Evolutionary conservation across 1,140 invertebrate species (phyloP), one percentile per base, ranked within the genome.

Genomic region (Thaumatotibia leucotreta): DNA sequence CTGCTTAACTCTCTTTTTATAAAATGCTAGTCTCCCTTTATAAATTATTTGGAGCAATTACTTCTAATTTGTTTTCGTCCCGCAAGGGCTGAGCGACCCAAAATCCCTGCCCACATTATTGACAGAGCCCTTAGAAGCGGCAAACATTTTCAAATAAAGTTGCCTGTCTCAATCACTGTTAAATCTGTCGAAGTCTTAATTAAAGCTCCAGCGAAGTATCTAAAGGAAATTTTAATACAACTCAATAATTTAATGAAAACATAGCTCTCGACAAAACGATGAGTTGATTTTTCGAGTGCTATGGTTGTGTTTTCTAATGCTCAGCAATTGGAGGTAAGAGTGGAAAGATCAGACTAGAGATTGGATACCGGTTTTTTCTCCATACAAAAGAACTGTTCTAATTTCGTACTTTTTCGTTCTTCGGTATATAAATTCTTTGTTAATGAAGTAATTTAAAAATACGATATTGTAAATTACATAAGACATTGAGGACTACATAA

Each of bases 201-300:
- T 74, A 76, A 76, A 72, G 63, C 31, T 67, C 63, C 24, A 35
- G 63, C 54, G 29, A 64, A 69, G 49, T 31, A 70, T 70, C 31
- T 32, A 67, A 72, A 69, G 73, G 67, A 68, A 75, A 79, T 76
- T 73, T 74, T 71, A 75, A 74, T 73, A 76, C 61, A 66, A 76
- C 54, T 75, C 73, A 75, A 80, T 74, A 72, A 76, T 72, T 82
- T 77, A 74, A 77, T 64, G 66, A 74, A 54, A 68, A 63, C 65
- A 77, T 69, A 67, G 68, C 70, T 61, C 74, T 83, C 33, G 67
- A 79, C 68, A 70, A 76, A 76, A 67, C 64, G 52, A 70, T 68
- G 68, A 78, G 70, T 82, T 79, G 80, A 77, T 81, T 80, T 81
- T 77, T 68, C 73, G 61, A 80, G 71, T 70, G 72, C 61, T 0